Evolutionary conservation across 2,113 vertebrate species (phyloP).

Genomic region (Galemys pyrenaicus): DNA sequence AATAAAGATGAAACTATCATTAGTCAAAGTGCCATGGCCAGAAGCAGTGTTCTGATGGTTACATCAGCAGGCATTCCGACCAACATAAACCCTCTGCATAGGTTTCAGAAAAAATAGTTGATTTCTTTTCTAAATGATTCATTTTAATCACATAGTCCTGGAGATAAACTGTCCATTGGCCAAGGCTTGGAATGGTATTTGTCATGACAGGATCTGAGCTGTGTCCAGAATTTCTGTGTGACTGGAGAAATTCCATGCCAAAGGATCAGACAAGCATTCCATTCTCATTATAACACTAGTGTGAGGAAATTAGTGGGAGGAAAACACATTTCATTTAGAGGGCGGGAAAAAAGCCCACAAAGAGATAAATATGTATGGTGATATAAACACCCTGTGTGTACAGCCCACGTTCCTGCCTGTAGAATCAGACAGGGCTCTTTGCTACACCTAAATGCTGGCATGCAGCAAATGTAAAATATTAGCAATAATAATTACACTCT

Average conservation of each 20-base stretch:
- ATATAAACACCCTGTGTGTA: not conserved
- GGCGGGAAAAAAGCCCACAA: not conserved
- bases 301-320: not conserved
- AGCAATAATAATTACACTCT: constrained; percentile 66
- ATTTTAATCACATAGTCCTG: constrained; percentile 25
- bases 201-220: constrained; percentile 24
- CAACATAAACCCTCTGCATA: not conserved
- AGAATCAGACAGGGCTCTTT: not conserved
- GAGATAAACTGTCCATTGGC: constrained; percentile 45
- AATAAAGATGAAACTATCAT: not conserved
- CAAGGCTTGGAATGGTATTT: constrained; percentile 35
- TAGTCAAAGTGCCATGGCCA: not conserved
- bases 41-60: not conserved
- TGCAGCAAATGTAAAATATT: constrained; percentile 18
- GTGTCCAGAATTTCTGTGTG: constrained; percentile 47
- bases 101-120: not conserved
- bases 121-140: constrained; percentile 26
- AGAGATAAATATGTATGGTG: not conserved
- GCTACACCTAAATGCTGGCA: not conserved
- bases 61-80: not conserved
- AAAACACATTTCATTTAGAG: constrained; percentile 3
- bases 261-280: constrained; percentile 32
- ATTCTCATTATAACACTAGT: not conserved
- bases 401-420: not conserved
- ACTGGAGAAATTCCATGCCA: not conserved